phyloP scores from a whole-genome alignment of 2,113 vertebrate species.

The Heterotilapia buettikoferi region DNA sequence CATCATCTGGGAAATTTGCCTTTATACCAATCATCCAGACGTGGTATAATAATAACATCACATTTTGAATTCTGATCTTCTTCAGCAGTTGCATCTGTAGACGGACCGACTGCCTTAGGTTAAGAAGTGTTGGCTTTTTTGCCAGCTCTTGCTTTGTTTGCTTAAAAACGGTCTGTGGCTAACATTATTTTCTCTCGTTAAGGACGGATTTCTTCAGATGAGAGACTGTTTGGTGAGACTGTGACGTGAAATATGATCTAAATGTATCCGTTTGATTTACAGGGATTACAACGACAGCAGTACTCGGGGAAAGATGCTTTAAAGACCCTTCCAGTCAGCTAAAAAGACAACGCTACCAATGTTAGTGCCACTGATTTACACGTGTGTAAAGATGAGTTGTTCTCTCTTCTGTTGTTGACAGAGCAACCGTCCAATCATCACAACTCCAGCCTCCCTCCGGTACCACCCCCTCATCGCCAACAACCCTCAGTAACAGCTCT shows the following conservation, averaged over 20 bases:
- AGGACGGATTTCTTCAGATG: neutral
- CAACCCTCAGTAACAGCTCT: slow-evolving; percentile 92
- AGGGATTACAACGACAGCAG: neutral
- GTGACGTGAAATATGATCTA: neutral
- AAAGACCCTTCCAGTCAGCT: rapidly evolving
- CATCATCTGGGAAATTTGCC: neutral
- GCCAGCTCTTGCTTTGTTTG: neutral
- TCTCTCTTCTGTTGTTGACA: slow-evolving; percentile 42
- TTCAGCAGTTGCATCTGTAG: neutral
- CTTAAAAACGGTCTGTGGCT: neutral
- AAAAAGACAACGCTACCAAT: neutral
- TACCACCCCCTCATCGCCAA: slow-evolving; percentile 88
- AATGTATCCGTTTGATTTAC: neutral
- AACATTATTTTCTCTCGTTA: neutral
- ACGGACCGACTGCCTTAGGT: rapidly evolving
- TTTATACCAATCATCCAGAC: neutral
- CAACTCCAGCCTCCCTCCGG: slow-evolving; percentile 85
- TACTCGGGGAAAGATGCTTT: neutral
- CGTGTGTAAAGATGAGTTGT: neutral
- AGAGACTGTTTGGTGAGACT: neutral
- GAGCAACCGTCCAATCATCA: slow-evolving; percentile 91
- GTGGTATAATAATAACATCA: neutral
- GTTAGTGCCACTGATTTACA: neutral
- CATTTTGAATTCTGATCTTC: neutral
- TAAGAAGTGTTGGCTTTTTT: neutral